Conservation (phyloP, 2,797 vertebrate species). For the Smutsia temminckii region DNA sequence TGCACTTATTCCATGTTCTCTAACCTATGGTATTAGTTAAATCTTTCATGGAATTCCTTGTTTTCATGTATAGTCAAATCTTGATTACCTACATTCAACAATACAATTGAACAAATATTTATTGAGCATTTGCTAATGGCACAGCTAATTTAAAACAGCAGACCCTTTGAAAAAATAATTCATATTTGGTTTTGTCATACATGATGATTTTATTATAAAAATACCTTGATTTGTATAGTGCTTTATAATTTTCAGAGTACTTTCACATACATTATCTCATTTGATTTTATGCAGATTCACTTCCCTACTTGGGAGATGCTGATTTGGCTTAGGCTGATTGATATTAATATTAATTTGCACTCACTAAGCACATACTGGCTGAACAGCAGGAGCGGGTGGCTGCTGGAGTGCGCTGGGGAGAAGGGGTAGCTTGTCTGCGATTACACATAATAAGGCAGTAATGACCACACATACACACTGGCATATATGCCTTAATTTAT, state of each 20-base stretch:
- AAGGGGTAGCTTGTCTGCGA: slow-evolving; percentile 52
- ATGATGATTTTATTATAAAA: slow-evolving; percentile 74
- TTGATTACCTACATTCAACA: slow-evolving; percentile 71
- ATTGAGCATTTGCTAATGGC: slow-evolving; percentile 61
- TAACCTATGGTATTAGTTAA: slow-evolving; percentile 51
- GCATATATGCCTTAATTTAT: slow-evolving; percentile 72
- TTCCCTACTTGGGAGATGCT: slow-evolving; percentile 67
- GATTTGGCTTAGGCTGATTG: slow-evolving; percentile 76
- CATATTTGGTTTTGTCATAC: slow-evolving; percentile 65
- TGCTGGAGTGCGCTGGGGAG: slow-evolving; percentile 58
- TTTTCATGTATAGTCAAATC: slow-evolving; percentile 64
- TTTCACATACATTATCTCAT: slow-evolving; percentile 77
- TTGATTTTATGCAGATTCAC: slow-evolving; percentile 79
- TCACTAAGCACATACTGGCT: slow-evolving; percentile 73
- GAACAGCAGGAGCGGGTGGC: slow-evolving; percentile 73
- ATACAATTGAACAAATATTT: slow-evolving; percentile 74
- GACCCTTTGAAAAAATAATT: slow-evolving; percentile 67
- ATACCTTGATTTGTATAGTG: slow-evolving; percentile 74
- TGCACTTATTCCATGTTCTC: slow-evolving; percentile 30
- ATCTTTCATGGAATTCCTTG: slow-evolving; percentile 62
- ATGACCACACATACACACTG: slow-evolving; percentile 70
- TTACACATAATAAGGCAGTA: slow-evolving; percentile 70
- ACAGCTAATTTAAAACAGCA: slow-evolving; percentile 61
- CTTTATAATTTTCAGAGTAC: slow-evolving; percentile 73
- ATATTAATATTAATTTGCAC: slow-evolving; percentile 81